Conservation (phyloP, 2,888 invertebrate species). For the Caradrina clavipalpis region DNA sequence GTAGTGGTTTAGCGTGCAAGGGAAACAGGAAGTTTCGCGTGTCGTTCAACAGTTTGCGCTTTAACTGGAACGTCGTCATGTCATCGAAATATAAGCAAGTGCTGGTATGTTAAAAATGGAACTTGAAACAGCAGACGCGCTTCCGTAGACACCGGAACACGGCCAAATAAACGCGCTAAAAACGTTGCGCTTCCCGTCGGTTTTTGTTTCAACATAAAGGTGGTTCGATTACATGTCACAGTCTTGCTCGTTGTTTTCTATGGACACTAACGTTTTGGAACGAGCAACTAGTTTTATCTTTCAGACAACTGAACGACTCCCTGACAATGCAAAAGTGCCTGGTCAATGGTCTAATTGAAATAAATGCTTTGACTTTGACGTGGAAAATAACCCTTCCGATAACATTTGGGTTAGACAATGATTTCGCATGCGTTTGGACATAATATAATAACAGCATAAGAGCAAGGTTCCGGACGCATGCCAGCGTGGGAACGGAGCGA, state of each 20-base stretch:
- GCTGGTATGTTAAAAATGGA: constrained; percentile 54
- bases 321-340: too few species aligned
- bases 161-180: constrained; percentile 43
- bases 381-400: constrained; percentile 19
- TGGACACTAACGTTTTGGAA: too few species aligned
- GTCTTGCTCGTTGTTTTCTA: too few species aligned
- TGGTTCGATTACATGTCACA: not conserved
- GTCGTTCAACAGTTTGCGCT: constrained; percentile 60
- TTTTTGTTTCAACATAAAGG: constrained; percentile 21
- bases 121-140: constrained; percentile 52
- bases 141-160: constrained; percentile 56
- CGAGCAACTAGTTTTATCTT: too few species aligned
- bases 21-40: constrained; percentile 63
- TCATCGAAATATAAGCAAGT: constrained; percentile 59
- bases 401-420: constrained; percentile 3
- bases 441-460: constrained; percentile 37
- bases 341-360: too few species aligned
- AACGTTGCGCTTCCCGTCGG: constrained; percentile 18
- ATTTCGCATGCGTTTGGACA: constrained; percentile 41
- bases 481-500: constrained; percentile 62
- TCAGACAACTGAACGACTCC: too few species aligned
- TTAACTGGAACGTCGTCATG: constrained; percentile 56
- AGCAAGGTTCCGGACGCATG: constrained; percentile 52
- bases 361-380: too few species aligned
- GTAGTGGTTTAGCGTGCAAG: constrained; percentile 53